These are phyloP conservation scores for Thamnophis sirtalis DNA, from an alignment of 2,113 vertebrate species.

Conservation along the genomic window DNA sequence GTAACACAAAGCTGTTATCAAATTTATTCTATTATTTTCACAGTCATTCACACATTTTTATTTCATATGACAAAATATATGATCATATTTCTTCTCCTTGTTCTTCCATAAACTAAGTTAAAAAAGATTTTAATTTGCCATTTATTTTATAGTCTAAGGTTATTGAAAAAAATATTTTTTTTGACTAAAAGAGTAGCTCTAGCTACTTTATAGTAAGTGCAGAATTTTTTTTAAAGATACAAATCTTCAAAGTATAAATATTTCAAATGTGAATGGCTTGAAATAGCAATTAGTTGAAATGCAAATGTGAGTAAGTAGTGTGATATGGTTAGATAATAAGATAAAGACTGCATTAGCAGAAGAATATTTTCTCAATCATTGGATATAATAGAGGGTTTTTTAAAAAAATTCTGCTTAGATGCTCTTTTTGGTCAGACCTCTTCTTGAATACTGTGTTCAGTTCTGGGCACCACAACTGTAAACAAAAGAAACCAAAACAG, in stretches of 20 bases:
- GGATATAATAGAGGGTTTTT: not conserved
- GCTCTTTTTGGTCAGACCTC: not conserved
- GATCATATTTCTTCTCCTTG: not conserved
- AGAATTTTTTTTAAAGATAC: not conserved
- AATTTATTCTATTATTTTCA: not conserved
- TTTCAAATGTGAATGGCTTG: constrained; percentile 21
- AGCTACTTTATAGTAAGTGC: constrained; percentile 11
- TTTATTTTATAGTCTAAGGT: not conserved
- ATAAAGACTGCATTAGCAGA: not conserved
- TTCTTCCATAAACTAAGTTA: not conserved
- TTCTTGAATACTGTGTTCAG: not conserved
- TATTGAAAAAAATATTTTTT: not conserved
- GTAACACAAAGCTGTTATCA: not conserved
- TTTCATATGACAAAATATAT: not conserved
- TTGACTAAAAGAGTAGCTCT: not conserved
- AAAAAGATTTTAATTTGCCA: not conserved
- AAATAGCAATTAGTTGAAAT: not conserved
- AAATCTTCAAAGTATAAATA: not conserved
- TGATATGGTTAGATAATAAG: not conserved
- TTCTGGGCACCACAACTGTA: not conserved
- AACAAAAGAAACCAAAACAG: not conserved
- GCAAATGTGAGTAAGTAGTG: not conserved
- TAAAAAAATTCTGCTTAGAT: not conserved
- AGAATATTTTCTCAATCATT: not conserved
- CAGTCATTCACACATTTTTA: not conserved